Percentiles rank a stretch among this genome's conserved stretches.
Evolutionary conservation across 2,888 invertebrate species (phyloP).

Genomic region (Lasioglossum zephyrum): DNA sequence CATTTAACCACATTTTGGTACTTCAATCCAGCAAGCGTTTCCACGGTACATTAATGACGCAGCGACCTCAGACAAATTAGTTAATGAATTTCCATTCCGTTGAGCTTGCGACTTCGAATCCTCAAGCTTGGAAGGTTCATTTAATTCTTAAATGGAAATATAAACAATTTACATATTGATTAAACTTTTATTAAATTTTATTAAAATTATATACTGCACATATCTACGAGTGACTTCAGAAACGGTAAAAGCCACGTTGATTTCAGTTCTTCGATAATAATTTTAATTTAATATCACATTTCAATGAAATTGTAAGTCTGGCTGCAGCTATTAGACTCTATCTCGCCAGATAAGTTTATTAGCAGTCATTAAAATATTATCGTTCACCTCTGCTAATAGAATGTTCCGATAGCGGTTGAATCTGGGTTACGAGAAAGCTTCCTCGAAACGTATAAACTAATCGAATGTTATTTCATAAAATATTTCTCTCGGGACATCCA

Average conservation of each 20-base stretch:
- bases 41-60: not conserved
- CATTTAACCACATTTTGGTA: not conserved
- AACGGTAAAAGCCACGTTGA: not conserved
- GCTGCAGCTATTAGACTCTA: not conserved
- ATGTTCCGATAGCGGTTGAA: not conserved
- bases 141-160: not conserved
- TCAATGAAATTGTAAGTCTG: not conserved
- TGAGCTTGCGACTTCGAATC: not conserved
- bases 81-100: not conserved
- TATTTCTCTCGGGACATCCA: not conserved
- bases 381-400: not conserved
- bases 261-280: not conserved
- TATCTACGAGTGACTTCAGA: not conserved
- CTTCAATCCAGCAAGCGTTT: not conserved
- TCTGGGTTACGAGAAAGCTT: not conserved
- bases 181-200: not conserved
- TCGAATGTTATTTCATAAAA: not conserved
- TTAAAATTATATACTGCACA: not conserved
- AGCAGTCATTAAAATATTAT: slow-evolving; percentile 2
- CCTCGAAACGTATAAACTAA: not conserved
- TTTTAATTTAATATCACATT: not conserved
- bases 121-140: not conserved
- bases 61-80: not conserved
- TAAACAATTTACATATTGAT: not conserved
- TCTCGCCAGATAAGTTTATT: not conserved